phyloP scores from a whole-genome alignment of 2,113 vertebrate species.

The Nannospalax galili region DNA sequence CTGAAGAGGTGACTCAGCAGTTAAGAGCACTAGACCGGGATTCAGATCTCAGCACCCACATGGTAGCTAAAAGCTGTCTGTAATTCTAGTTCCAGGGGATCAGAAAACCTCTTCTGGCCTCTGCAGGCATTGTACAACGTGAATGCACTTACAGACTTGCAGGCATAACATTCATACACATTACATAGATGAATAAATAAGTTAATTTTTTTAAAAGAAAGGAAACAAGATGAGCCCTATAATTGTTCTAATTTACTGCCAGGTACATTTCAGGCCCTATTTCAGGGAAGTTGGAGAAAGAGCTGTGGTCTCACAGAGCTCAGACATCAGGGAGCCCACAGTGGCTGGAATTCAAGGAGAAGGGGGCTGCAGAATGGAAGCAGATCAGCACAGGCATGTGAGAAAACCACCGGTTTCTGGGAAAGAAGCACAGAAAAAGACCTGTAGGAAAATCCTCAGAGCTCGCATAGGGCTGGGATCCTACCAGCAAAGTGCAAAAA shows the following conservation, averaged over 20 bases:
- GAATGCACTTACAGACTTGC: too few relatives aligned
- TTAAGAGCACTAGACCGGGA: too few relatives aligned
- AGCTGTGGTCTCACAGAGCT: neutral
- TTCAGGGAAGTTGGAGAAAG: neutral
- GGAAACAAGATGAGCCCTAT: neutral
- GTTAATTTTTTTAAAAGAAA: too few relatives aligned
- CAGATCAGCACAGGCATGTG: neutral
- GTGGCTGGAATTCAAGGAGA: neutral
- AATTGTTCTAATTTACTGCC: neutral
- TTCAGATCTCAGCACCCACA: too few relatives aligned
- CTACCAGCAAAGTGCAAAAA: neutral
- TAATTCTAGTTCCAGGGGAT: too few relatives aligned
- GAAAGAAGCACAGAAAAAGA: neutral
- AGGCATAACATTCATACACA: too few relatives aligned
- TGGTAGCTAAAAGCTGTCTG: too few relatives aligned
- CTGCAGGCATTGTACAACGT: too few relatives aligned
- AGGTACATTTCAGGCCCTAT: neutral
- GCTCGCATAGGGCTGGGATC: neutral
- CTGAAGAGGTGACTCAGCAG: too few relatives aligned
- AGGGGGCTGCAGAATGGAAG: neutral
- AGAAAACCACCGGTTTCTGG: neutral
- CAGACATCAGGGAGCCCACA: neutral
- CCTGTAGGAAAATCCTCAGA: neutral
- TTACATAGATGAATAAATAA: too few relatives aligned
- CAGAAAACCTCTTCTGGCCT: too few relatives aligned